phyloP scores from a whole-genome alignment of 2,113 vertebrate species.

The Cariama cristata region DNA sequence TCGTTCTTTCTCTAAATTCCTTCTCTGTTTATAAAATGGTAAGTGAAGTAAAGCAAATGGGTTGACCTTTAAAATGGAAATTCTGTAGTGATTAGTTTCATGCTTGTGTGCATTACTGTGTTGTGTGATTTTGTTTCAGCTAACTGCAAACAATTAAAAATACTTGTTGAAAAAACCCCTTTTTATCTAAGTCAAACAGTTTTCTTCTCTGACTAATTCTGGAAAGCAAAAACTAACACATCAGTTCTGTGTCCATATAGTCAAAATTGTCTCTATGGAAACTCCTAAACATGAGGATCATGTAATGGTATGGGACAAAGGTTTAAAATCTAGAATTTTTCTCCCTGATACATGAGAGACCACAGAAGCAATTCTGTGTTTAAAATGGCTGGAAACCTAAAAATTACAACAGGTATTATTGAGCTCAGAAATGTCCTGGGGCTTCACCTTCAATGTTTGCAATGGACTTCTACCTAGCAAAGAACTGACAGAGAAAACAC shows the following conservation, averaged over 20 bases:
- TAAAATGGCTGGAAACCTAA: background rate
- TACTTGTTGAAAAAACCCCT: rapidly evolving
- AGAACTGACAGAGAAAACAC: background rate
- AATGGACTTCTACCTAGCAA: background rate
- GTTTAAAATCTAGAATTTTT: background rate
- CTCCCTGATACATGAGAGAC: background rate
- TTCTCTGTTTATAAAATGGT: background rate
- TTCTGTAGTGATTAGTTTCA: background rate
- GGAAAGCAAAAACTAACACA: background rate
- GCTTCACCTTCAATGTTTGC: background rate
- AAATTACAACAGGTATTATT: background rate
- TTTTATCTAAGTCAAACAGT: background rate
- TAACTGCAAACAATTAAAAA: background rate
- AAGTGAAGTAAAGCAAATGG: background rate
- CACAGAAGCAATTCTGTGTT: background rate
- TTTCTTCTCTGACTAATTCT: background rate
- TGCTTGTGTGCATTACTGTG: background rate
- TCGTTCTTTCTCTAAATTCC: background rate
- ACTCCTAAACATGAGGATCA: background rate
- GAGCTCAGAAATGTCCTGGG: background rate
- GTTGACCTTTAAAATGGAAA: conserved; percentile 16
- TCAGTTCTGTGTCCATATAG: background rate
- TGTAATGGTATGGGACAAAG: background rate
- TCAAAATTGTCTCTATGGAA: background rate
- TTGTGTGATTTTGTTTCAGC: background rate